A percentile compares a stretch with the other conserved stretches of the same genome.
phyloP scores from a whole-genome alignment of 2,888 invertebrate species.

The Apotomis betuletana region DNA sequence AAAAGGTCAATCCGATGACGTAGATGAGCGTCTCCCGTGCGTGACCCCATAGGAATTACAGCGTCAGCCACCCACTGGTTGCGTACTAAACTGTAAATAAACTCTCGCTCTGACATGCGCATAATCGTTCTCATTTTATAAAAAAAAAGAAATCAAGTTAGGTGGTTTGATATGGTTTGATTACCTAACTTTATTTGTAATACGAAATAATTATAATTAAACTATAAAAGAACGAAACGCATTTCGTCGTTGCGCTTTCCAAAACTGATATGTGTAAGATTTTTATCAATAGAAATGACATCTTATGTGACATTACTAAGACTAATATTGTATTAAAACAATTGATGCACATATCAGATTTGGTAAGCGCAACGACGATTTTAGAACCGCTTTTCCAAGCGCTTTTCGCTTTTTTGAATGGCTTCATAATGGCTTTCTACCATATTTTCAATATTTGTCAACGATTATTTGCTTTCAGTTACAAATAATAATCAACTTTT shows the following conservation, averaged over 20 bases:
- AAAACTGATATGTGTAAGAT: too few species aligned
- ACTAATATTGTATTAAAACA: too few species aligned
- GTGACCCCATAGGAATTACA: slow-evolving; percentile 6
- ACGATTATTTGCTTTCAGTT: background rate
- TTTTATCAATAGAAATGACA: too few species aligned
- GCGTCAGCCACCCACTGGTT: slow-evolving; percentile 13
- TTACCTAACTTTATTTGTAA: background rate
- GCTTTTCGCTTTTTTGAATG: slow-evolving; percentile 3
- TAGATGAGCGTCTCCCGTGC: background rate
- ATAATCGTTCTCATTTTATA: background rate
- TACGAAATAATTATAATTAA: too few species aligned
- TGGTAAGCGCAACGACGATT: too few species aligned
- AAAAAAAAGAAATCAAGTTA: too few species aligned
- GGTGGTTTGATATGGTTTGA: too few species aligned
- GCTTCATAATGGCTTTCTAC: background rate
- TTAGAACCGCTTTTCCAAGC: background rate
- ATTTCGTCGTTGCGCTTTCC: too few species aligned
- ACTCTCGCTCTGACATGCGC: slow-evolving; percentile 27
- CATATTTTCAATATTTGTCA: background rate
- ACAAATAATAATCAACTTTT: slow-evolving; percentile 4
- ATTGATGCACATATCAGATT: too few species aligned
- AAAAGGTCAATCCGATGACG: slow-evolving; percentile 20
- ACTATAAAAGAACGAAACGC: background rate
- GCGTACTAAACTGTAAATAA: slow-evolving; percentile 15
- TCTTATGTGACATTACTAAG: too few species aligned